These are phyloP conservation scores for Orthosia gracilis DNA, from an alignment of 2,888 invertebrate species.

Conservation along the genomic window DNA sequence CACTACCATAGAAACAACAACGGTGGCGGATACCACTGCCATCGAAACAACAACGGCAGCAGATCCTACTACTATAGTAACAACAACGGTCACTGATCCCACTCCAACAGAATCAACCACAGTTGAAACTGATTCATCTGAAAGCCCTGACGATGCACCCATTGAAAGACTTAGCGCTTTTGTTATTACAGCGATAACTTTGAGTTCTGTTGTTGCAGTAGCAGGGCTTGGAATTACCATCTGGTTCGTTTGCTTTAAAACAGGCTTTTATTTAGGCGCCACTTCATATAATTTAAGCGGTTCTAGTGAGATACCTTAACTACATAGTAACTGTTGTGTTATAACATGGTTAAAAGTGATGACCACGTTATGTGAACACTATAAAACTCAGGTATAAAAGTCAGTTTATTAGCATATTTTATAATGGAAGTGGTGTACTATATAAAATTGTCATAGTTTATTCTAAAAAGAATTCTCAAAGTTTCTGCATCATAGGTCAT, in stretches of 20 bases:
- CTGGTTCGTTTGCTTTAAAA: slow-evolving; percentile 50
- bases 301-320: slow-evolving; percentile 46
- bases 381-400: not conserved
- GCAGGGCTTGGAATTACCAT: slow-evolving; percentile 17
- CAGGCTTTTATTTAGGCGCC: slow-evolving; percentile 30
- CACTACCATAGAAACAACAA: not conserved
- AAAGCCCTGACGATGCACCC: slow-evolving; percentile 21
- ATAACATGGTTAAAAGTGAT: not conserved
- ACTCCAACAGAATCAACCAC: slow-evolving; percentile 27
- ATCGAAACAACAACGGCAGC: not conserved
- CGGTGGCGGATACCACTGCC: not conserved
- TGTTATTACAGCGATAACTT: slow-evolving; percentile 39
- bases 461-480: slow-evolving; percentile 5
- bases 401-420: not conserved
- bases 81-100: not conserved
- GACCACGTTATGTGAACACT: not conserved
- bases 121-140: slow-evolving; percentile 7
- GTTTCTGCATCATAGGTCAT: not conserved
- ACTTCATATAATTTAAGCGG: slow-evolving; percentile 41
- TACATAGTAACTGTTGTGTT: not conserved
- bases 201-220: slow-evolving; percentile 28
- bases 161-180: slow-evolving; percentile 26
- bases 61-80: not conserved
- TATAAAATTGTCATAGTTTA: not conserved
- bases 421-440: not conserved